These are phyloP conservation scores for Leiothrix lutea DNA, from an alignment of 2,113 vertebrate species.

Conservation along the genomic window DNA sequence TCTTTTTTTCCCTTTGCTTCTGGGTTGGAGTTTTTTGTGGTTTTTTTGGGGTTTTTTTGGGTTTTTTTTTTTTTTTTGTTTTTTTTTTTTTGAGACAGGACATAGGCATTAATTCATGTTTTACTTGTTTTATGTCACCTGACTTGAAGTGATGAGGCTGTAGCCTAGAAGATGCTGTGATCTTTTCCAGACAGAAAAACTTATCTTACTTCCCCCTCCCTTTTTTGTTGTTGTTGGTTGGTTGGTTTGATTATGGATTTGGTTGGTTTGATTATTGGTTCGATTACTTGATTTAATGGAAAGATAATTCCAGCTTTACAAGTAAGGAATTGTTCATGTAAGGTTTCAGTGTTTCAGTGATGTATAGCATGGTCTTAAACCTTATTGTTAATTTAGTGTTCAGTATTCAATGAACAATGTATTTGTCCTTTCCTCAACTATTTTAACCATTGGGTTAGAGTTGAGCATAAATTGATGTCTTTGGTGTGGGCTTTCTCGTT, in stretches of 20 bases:
- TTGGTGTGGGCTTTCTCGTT: neutral
- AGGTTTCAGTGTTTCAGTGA: neutral
- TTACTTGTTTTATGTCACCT: neutral
- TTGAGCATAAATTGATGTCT: neutral
- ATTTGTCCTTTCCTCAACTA: neutral
- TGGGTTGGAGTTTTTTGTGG: rapidly evolving
- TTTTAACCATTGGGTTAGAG: neutral
- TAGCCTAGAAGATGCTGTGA: neutral
- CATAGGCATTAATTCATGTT: neutral
- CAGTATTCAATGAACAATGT: neutral
- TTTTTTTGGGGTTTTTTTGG: too few relatives aligned
- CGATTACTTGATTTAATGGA: too few relatives aligned
- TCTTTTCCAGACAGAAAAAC: neutral
- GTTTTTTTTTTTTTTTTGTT: too few relatives aligned
- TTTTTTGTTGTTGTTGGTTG: neutral
- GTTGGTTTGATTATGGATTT: too few relatives aligned
- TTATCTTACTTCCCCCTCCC: rapidly evolving
- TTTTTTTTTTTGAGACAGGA: neutral
- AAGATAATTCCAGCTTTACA: neutral
- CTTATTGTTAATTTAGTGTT: neutral
- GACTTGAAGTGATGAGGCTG: neutral
- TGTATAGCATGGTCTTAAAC: neutral
- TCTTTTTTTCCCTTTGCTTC: neutral
- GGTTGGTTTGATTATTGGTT: neutral
- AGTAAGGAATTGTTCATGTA: neutral